Conservation (phyloP, 2,888 invertebrate species). For the Prenolepis imparis region DNA sequence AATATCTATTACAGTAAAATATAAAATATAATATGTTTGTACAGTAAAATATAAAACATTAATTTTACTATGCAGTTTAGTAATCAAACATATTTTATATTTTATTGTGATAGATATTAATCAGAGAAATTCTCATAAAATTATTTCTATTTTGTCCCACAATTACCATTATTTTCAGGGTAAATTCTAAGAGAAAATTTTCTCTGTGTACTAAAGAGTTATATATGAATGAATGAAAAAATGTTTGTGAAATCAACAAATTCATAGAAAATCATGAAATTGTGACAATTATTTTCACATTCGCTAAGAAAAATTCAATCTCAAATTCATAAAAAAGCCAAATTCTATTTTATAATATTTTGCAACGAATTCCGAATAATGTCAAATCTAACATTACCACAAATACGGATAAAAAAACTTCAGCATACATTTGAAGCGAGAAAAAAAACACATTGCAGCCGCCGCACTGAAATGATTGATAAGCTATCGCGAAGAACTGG, state of each 20-base stretch:
- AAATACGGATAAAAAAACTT: not conserved
- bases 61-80: too few species aligned
- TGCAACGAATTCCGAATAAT: not conserved
- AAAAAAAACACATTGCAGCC: constrained; percentile 9
- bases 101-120: too few species aligned
- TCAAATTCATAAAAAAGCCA: not conserved
- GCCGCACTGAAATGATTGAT: constrained; percentile 57
- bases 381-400: not conserved
- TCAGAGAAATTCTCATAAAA: too few species aligned
- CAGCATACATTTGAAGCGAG: not conserved
- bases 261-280: not conserved
- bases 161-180: too few species aligned
- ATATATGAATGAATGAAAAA: constrained; percentile 7
- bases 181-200: too few species aligned
- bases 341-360: not conserved
- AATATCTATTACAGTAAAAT: too few species aligned
- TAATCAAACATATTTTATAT: too few species aligned
- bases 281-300: not conserved
- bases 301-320: not conserved
- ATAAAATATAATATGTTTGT: too few species aligned
- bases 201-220: not conserved
- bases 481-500: constrained; percentile 20
- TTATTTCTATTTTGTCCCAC: too few species aligned
- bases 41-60: too few species aligned
- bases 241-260: not conserved